phyloP scores from a whole-genome alignment of 2,113 vertebrate species.

The Vireo altiloquus region DNA sequence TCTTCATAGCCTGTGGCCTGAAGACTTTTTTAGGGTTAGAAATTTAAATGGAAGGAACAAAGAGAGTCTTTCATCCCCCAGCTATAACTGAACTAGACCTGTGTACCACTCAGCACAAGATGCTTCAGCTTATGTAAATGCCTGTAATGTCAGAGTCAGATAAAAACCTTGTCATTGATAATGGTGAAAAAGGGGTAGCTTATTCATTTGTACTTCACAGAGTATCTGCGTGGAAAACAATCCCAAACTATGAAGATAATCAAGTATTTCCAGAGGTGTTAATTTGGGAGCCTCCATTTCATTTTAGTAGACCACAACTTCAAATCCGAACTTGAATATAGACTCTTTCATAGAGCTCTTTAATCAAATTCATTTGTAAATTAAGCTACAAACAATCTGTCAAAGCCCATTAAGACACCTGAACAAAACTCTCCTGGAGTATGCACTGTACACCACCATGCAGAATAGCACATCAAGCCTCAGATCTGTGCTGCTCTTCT shows the following conservation, averaged over 20 bases:
- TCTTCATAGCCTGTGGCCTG: not conserved
- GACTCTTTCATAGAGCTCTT: constrained; percentile 4
- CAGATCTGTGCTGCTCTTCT: not conserved
- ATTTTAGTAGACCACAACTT: not conserved
- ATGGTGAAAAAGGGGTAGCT: not conserved
- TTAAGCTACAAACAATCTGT: constrained; percentile 3
- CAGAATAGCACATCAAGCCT: not conserved
- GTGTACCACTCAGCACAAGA: not conserved
- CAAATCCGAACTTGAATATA: not conserved
- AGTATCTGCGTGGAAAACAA: not conserved
- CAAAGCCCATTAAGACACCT: not conserved
- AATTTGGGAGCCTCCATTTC: not conserved
- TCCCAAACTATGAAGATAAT: not conserved
- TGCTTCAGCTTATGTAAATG: not conserved
- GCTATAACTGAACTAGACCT: not conserved
- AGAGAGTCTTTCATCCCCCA: not conserved
- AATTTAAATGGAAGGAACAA: not conserved
- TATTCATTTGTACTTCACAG: not conserved
- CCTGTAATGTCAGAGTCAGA: not conserved
- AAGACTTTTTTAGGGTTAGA: not conserved
- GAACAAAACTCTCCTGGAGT: not conserved
- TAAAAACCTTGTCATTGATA: not conserved
- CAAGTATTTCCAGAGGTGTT: not conserved
- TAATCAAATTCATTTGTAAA: constrained; percentile 2
- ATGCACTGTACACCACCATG: not conserved